Evolutionary conservation across 2,888 invertebrate genomes (phyloP).

Genomic region (Parnassius glacialis): DNA sequence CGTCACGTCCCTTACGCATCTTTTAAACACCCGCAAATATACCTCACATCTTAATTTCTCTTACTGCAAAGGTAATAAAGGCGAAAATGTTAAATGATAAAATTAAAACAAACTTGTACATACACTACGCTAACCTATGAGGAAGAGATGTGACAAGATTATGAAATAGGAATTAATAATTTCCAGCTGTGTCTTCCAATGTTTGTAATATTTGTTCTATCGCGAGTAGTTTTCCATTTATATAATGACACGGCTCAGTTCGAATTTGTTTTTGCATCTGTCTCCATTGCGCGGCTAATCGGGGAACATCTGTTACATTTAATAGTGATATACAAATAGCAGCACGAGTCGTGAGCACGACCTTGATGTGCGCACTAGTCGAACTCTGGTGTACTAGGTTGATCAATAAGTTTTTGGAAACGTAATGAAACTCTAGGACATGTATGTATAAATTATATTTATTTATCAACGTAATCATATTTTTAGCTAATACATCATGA

Average conservation of each 20-base stretch:
- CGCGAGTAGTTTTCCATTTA: conserved; percentile 38
- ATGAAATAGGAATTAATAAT: conserved; percentile 49
- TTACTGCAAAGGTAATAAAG: conserved; percentile 32
- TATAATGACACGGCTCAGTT: conserved; percentile 11
- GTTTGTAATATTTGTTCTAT: conserved; percentile 47
- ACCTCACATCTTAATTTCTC: conserved; percentile 20
- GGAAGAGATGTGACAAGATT: conserved; percentile 60
- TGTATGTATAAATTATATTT: too few relatives aligned
- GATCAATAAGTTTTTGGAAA: too few relatives aligned
- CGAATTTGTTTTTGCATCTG: conserved; percentile 8
- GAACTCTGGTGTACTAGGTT: too few relatives aligned
- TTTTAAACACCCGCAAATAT: conserved; percentile 50
- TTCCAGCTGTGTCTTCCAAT: conserved; percentile 34
- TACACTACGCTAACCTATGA: conserved; percentile 42
- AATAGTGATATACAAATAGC: background rate
- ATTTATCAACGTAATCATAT: too few relatives aligned
- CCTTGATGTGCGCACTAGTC: too few relatives aligned
- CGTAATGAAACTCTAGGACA: too few relatives aligned
- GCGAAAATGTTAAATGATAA: conserved; percentile 15
- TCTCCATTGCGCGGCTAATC: conserved; percentile 6
- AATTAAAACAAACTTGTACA: conserved; percentile 7
- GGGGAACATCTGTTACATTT: conserved; percentile 12
- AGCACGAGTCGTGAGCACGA: background rate
- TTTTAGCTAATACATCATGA: too few relatives aligned
- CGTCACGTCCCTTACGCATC: conserved; percentile 59